Base-by-base conservation (phyloP, 2,888 invertebrate species). In the Tiliacea citrago region DNA sequence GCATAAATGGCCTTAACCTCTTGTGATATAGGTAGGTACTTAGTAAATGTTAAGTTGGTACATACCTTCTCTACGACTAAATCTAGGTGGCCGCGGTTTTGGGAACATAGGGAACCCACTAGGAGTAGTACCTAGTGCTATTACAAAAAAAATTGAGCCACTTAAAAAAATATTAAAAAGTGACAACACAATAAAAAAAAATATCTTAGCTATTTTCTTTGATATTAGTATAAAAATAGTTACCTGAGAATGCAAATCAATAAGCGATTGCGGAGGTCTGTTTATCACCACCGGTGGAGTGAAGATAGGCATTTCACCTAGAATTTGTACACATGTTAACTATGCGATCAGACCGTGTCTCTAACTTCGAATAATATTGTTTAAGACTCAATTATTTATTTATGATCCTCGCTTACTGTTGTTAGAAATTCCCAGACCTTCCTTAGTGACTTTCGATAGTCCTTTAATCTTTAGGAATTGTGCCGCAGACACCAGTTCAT, bases 401-500 rank as follows among this genome's bases (percentile, higher is more conserved):
- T 29, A 49, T 29, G 29, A 21, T n/a, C 10, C 13, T 61, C n/a
- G 91, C 94, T 94, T 92, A 95, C 96, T 94, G 62, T 93, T 93
- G 80, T 94, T 95, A 57, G 93, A 90, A 53, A 96, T 96, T 57
- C 96, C 96, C 47, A 96, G 92, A 18, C 96, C 96, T 89, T 97
- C 97, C 82, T 96, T 95, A n/a, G 97, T 97, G 6, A 97, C 94
- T 88, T 96, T 96, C 29, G 97, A 97, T 18, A 97, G 91, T 10
- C 97, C 97, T 85, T 97, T 96, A 80, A 98, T 97, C 93, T 98
- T 97, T 79, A 98, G 97, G 88, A 97, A 97, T 91, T 97, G 97
- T 42, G 98, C 98, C 12, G 98, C 98, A 72, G 97, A 97, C 65
- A 98, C 97, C 67, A 98, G 91, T 86, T 97, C 97, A 86, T 97